Percentiles rank a stretch among this genome's conserved stretches.
These are phyloP conservation scores for Tuta absoluta DNA, from an alignment of 2,888 invertebrate genomes.

Conservation along the genomic window DNA sequence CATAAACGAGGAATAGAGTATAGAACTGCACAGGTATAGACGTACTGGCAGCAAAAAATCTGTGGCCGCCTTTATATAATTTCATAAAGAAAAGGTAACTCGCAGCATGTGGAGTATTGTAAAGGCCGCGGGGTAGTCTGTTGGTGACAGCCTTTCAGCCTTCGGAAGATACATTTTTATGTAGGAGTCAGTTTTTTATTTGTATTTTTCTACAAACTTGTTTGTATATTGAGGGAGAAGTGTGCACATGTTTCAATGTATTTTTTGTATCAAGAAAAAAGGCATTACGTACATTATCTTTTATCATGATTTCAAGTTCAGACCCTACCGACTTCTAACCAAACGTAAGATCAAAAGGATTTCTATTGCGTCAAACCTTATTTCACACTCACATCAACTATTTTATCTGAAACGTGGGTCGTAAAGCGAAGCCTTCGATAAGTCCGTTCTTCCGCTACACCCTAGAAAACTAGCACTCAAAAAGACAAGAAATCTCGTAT, in stretches of 20 bases:
- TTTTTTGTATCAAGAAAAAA: background rate
- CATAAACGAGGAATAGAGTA: background rate
- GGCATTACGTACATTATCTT: background rate
- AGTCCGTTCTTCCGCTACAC: background rate
- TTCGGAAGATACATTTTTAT: background rate
- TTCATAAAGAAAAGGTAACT: constrained; percentile 27
- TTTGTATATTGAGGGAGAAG: background rate
- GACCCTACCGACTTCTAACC: too few relatives aligned
- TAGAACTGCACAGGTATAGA: background rate
- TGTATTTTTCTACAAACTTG: background rate
- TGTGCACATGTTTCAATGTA: background rate
- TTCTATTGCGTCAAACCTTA: background rate
- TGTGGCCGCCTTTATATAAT: constrained; percentile 58
- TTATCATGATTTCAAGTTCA: too few relatives aligned
- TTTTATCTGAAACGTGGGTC: constrained; percentile 15
- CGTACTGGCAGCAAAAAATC: constrained; percentile 41
- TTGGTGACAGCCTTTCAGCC: constrained; percentile 21
- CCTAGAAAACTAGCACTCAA: constrained; percentile 14
- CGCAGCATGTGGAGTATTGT: constrained; percentile 1
- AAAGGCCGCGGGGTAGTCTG: constrained; percentile 11
- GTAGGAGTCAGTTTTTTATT: background rate
- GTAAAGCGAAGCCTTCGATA: constrained; percentile 10
- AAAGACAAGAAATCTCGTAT: constrained; percentile 25
- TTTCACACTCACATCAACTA: background rate
- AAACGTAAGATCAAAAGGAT: too few relatives aligned